Percentiles rank a stretch among this genome's conserved stretches.
These are phyloP conservation scores for Amaurobius ferox DNA, from an alignment of 2,888 invertebrate genomes.

Conservation along the genomic window DNA sequence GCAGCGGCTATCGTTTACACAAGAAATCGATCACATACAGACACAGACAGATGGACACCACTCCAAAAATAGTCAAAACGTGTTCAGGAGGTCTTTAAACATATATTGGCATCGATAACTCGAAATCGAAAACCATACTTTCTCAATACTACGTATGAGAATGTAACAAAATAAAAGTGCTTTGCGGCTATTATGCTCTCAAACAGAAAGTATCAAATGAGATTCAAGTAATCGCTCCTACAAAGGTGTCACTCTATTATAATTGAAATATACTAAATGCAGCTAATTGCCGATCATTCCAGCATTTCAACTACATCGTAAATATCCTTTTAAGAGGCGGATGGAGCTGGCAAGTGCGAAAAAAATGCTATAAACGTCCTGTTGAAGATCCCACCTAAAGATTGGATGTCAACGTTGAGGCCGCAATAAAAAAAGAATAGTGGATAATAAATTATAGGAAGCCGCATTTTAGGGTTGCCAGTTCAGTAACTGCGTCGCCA, in stretches of 20 bases:
- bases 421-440: slow-evolving; percentile 41
- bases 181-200: neutral
- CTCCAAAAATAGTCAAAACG: too few relatives aligned
- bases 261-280: slow-evolving; percentile 48
- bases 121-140: too few relatives aligned
- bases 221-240: slow-evolving; percentile 26
- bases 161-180: too few relatives aligned
- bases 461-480: slow-evolving; percentile 55
- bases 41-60: too few relatives aligned
- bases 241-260: slow-evolving; percentile 24
- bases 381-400: slow-evolving; percentile 65
- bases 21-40: too few relatives aligned
- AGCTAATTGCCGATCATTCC: slow-evolving; percentile 62
- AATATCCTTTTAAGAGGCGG: slow-evolving; percentile 57
- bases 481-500: slow-evolving; percentile 29
- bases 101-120: too few relatives aligned
- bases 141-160: too few relatives aligned
- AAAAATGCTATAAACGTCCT: slow-evolving; percentile 51
- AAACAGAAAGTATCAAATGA: neutral
- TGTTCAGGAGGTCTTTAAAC: too few relatives aligned
- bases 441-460: slow-evolving; percentile 57
- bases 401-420: slow-evolving; percentile 59
- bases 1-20: too few relatives aligned
- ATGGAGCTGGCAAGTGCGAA: slow-evolving; percentile 5
- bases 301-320: slow-evolving; percentile 60